Evolutionary conservation across 2,888 invertebrate genomes (phyloP), one percentile per base, ranked within the genome.

Genomic region (Agrotis exclamationis): DNA sequence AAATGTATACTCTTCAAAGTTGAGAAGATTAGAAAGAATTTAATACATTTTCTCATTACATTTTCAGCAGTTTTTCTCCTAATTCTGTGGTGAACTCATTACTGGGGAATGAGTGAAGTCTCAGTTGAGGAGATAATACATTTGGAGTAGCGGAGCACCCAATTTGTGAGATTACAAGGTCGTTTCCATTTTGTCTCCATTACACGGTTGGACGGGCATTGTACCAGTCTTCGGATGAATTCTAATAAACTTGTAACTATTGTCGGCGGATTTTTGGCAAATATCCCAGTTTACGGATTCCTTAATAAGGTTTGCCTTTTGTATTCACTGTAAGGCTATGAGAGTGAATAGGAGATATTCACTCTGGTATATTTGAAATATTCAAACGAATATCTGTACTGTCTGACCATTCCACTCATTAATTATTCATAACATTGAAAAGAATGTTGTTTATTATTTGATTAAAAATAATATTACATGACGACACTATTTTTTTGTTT

Each of bases 21-120:
- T 74, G 54, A 51, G 48, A 60, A 74, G 78, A 80, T 84, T 70
- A 60, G 65, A 76, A 78, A 72, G 78, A 83, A 76, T 84, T 84
- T 85, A 85, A 80, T 85, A 85, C 70, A 76, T 84, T 86, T 86
- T 82, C 86, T 86, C 85, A 86, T 85, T 86, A 82, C 80, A 74
- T 85, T 86, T 84, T 85, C 76, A 65, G 73, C 76, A 78, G 76
- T 82, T 78, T 82, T 74, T 71, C 80, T 78, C 78, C 78, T 82
- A 82, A 86, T 86, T 83, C 74, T 74, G 86, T 20, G 85, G 86
- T 76, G 74, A 74, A 84, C 80, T 85, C 85, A 85, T 85, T 85
- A 85, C 82, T 57, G 63, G 54, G 73, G 74, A 85, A 85, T 86
- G 80, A 80, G 57, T 85, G 57, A 80, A 82, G 74, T 78, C 76